A percentile compares a stretch with the other conserved stretches of the same genome.
These are phyloP conservation scores for Catalaphyllia jardinei DNA, from an alignment of 64 coral and sea anemone species.

Conservation along the genomic window DNA sequence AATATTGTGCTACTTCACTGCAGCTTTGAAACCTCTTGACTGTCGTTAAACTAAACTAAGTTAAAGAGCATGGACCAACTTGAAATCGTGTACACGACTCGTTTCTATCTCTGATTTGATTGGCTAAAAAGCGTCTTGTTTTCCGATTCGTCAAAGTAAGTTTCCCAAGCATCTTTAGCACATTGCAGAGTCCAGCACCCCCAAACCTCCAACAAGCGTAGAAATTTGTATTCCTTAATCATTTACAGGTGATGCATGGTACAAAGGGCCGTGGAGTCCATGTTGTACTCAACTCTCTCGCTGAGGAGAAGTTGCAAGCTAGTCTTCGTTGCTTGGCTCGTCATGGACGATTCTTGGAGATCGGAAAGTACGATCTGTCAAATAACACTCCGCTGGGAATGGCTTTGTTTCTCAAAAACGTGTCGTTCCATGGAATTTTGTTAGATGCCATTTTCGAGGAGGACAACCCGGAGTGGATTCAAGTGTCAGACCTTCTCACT, in stretches of 20 bases:
- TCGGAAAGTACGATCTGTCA: conserved; percentile 84
- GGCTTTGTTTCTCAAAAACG: conserved; percentile 77
- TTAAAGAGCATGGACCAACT: too few species aligned
- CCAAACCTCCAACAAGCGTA: too few species aligned
- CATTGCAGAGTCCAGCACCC: too few species aligned
- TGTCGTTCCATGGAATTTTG: conserved; percentile 80
- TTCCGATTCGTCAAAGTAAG: too few species aligned
- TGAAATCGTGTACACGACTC: too few species aligned
- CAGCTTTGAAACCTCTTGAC: too few species aligned
- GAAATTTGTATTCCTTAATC: neutral
- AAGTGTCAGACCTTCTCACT: conserved; percentile 68
- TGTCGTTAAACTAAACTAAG: too few species aligned
- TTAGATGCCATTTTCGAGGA: conserved; percentile 83
- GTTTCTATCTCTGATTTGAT: too few species aligned
- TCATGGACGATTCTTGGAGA: conserved; percentile 89
- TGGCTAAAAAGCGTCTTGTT: too few species aligned
- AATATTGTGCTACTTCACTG: too few species aligned
- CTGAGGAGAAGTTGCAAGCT: conserved; percentile 84
- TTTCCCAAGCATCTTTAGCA: too few species aligned
- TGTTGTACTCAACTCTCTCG: conserved; percentile 82
- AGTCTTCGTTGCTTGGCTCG: conserved; percentile 77
- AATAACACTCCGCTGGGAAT: conserved; percentile 85
- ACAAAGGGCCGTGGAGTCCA: conserved; percentile 69
- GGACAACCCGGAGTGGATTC: conserved; percentile 74
- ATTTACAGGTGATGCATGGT: conserved; percentile 69